Evolutionary conservation across 2,888 invertebrate species (phyloP).

Genomic region (Odontocolon sp.): DNA sequence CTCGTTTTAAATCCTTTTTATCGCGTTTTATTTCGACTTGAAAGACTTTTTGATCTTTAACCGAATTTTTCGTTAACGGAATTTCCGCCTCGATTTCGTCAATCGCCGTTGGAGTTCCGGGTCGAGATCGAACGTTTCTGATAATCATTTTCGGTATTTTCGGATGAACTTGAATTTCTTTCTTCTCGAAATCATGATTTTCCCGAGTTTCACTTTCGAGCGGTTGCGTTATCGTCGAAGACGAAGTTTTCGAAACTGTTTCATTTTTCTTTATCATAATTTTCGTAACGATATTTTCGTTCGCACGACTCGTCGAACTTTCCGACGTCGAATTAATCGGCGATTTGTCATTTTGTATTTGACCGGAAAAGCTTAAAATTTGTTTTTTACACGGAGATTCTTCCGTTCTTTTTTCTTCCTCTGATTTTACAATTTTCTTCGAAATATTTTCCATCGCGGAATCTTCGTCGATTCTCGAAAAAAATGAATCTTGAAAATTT

Average conservation of each 20-base stretch:
- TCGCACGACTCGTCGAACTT: conserved; percentile 51
- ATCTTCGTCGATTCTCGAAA: conserved; percentile 39
- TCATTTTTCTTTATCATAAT: conserved; percentile 74
- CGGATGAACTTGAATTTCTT: conserved; percentile 63
- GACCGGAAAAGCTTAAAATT: conserved; percentile 58
- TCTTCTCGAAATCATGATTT: conserved; percentile 25
- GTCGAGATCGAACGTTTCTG: conserved; percentile 75
- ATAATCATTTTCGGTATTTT: conserved; percentile 80
- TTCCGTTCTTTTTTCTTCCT: not conserved
- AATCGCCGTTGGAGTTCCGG: conserved; percentile 72
- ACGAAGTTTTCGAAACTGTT: conserved; percentile 63
- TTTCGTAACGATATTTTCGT: conserved; percentile 69
- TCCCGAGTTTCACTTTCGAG: not conserved
- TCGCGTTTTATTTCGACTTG: conserved; percentile 64
- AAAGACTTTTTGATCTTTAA: conserved; percentile 58
- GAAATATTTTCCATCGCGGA: conserved; percentile 25
- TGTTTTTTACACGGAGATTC: conserved; percentile 35
- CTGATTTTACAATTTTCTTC: not conserved
- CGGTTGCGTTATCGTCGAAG: conserved; percentile 44
- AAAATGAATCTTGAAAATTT: conserved; percentile 23
- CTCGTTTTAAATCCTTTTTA: conserved; percentile 49
- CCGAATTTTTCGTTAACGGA: conserved; percentile 53
- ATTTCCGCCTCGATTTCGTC: conserved; percentile 54
- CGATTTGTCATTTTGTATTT: conserved; percentile 45
- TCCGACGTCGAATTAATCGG: conserved; percentile 27